These are phyloP conservation scores for Notodonta dromedarius DNA, from an alignment of 2,888 invertebrate species.

Conservation along the genomic window DNA sequence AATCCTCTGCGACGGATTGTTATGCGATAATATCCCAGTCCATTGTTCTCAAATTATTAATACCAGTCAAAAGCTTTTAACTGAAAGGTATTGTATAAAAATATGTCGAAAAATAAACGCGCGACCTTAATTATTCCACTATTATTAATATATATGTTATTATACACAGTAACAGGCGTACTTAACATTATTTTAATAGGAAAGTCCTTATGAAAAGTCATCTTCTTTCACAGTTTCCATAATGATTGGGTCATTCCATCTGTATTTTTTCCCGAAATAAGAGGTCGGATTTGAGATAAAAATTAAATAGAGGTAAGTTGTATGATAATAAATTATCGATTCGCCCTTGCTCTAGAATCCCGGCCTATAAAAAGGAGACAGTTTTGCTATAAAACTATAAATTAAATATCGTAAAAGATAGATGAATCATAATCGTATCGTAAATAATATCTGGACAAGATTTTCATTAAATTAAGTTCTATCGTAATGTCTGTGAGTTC, in stretches of 20 bases:
- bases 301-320: background rate
- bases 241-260: background rate
- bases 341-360: slow-evolving; percentile 18
- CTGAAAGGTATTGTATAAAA: slow-evolving; percentile 13
- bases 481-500: slow-evolving; percentile 4
- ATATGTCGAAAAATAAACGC: slow-evolving; percentile 13
- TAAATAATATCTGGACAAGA: background rate
- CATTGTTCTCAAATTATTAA: slow-evolving; percentile 18
- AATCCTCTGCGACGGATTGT: slow-evolving; percentile 12
- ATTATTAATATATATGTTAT: too few species aligned
- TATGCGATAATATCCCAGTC: slow-evolving; percentile 6
- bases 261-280: background rate
- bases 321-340: background rate
- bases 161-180: too few species aligned
- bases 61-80: slow-evolving; percentile 11
- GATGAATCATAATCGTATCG: slow-evolving; percentile 19
- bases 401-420: slow-evolving; percentile 24
- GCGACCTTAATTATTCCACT: slow-evolving; percentile 5
- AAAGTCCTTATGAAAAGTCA: slow-evolving; percentile 7
- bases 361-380: slow-evolving; percentile 8
- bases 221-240: too few species aligned
- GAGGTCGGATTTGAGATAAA: too few species aligned
- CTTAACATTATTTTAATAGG: slow-evolving; percentile 15
- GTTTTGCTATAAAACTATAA: slow-evolving; percentile 19
- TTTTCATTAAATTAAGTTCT: background rate